Evolutionary conservation across 2,113 vertebrate species (phyloP).

Genomic region (Corythoichthys intestinalis): DNA sequence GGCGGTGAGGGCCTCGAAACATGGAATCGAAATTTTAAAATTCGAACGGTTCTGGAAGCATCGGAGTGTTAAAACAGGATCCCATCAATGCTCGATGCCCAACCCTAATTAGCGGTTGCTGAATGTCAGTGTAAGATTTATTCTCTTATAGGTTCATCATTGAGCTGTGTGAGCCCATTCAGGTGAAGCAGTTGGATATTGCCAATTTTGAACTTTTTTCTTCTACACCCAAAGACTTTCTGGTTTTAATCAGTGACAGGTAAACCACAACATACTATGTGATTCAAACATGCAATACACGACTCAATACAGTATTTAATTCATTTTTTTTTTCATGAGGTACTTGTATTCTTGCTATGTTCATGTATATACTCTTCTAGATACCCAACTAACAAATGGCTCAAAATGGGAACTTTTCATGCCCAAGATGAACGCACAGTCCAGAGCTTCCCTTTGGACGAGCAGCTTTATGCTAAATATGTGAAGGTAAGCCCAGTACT

Average conservation of each 20-base stretch:
- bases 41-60: too few species aligned
- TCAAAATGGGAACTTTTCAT: conserved; percentile 95
- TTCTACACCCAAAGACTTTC: conserved; percentile 95
- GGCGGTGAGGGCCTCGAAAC: too few species aligned
- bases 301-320: not conserved
- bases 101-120: not conserved
- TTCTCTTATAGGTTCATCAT: conserved; percentile 87
- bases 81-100: too few species aligned
- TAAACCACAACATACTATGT: conserved; percentile 43
- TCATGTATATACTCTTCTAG: conserved; percentile 60
- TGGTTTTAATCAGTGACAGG: conserved; percentile 98
- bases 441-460: conserved; percentile 96
- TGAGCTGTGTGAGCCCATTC: conserved; percentile 97
- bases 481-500: conserved; percentile 79
- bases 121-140: conserved; percentile 6
- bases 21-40: too few species aligned
- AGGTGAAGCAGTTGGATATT: conserved; percentile 96
- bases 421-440: conserved; percentile 93
- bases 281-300: not conserved
- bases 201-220: conserved; percentile 98
- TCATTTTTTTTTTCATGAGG: not conserved
- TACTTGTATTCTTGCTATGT: not conserved
- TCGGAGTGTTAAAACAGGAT: too few species aligned
- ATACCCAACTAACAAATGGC: conserved; percentile 97
- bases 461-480: conserved; percentile 98